phyloP scores from a whole-genome alignment of 2,797 vertebrate species.

The Sternotherus odoratus region DNA sequence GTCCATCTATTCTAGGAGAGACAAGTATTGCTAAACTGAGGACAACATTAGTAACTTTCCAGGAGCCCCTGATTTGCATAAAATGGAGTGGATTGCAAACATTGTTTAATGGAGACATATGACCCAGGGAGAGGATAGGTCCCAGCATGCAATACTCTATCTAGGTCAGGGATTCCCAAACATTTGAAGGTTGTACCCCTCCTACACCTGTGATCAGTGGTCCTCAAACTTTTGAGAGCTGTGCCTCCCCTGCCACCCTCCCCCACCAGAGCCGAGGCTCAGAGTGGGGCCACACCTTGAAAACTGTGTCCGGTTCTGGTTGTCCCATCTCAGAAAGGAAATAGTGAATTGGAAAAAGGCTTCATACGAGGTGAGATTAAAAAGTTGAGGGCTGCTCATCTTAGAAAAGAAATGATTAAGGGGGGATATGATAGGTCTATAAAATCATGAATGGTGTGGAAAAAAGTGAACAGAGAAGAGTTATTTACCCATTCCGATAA shows the following conservation, averaged over 20 bases:
- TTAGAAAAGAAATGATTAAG: background rate
- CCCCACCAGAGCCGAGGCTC: no score
- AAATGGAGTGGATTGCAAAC: background rate
- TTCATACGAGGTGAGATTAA: background rate
- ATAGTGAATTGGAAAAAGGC: background rate
- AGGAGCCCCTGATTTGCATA: background rate
- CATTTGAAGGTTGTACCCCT: no score
- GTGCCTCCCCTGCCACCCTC: no score
- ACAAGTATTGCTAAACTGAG: background rate
- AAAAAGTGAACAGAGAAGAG: background rate
- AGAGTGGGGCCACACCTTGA: no score
- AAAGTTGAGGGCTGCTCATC: background rate
- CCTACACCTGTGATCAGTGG: no score
- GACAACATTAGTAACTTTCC: background rate
- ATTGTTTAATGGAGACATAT: rapidly evolving
- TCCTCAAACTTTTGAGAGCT: no score
- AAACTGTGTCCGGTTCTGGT: background rate
- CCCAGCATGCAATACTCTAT: background rate
- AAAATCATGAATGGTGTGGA: background rate
- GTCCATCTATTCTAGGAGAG: background rate
- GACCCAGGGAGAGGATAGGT: background rate
- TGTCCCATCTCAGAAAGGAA: background rate
- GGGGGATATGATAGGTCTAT: background rate
- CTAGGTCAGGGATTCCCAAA: no score
- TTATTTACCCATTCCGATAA: background rate